phyloP scores from a whole-genome alignment of 2,113 vertebrate genomes.

The Eonycteris spelaea region DNA sequence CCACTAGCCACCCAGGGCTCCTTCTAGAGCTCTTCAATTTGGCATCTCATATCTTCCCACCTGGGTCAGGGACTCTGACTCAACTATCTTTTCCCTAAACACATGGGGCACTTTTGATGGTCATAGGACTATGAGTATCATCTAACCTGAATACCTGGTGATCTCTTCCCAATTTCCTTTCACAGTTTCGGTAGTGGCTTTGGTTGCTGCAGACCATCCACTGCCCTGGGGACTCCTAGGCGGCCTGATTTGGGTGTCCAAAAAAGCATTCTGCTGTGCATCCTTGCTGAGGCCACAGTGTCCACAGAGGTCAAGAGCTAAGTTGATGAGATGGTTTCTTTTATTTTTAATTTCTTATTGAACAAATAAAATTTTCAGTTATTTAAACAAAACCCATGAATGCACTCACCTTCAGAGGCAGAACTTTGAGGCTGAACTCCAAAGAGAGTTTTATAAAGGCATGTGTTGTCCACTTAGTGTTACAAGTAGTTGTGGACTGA shows the following conservation, averaged over 20 bases:
- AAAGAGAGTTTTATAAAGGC: neutral
- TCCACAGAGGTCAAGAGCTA: neutral
- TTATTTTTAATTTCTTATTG: constrained; percentile 5
- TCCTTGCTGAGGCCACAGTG: neutral
- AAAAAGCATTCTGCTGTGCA: neutral
- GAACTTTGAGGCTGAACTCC: neutral
- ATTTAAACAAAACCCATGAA: neutral
- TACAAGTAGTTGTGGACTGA: neutral
- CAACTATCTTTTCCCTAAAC: neutral
- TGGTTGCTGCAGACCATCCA: neutral
- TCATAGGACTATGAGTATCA: neutral
- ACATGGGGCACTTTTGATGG: neutral
- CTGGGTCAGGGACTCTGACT: neutral
- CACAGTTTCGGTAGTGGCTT: neutral
- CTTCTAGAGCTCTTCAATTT: neutral
- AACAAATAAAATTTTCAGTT: neutral
- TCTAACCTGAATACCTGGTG: neutral
- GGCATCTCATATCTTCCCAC: neutral
- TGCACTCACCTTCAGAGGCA: constrained; percentile 23
- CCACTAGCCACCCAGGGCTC: neutral
- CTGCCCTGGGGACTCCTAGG: rapidly evolving
- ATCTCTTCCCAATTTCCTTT: neutral
- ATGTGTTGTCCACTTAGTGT: neutral
- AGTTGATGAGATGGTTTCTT: neutral
- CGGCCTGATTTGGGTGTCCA: neutral